Base-by-base conservation (phyloP, 1,140 invertebrate genomes). In the Zaprionus africanus region DNA sequence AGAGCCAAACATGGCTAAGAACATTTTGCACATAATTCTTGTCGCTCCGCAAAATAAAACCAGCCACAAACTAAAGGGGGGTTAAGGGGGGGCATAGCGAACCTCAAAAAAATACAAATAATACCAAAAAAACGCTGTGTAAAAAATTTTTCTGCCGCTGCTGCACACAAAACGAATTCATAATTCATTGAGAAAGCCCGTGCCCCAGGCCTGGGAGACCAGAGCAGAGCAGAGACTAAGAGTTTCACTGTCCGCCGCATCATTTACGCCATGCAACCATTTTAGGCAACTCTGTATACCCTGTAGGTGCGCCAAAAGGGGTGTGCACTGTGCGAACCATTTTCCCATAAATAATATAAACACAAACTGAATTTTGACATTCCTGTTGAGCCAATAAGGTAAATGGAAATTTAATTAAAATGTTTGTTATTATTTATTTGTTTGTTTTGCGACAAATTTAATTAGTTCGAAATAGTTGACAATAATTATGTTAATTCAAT, bases 21-120 rank as follows among this genome's bases (percentile, higher is more conserved):
- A 78, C 64, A 68, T 78, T 73, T 63, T 59, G 70, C 63, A 68
- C 76, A 78, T 78, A 78, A 78, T 78, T 78, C 76, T 78, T 74
- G 58, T 49, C 38, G 51, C 64, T n/a, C 57, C 46, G 61, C 61
- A 64, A 34, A 64, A 64, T 61, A 62, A 9, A 22, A 22, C 62
- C 17, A 71, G 58, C 69, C 58, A 43, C 53, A 77, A 66, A 77
- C 72, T 53, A 51, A 78, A 61, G 58, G 60, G 5, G 12, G 36
- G 7, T 4, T 9, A 11, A 11, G 31, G 22, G 22, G 9, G 9
- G 31, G 31, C 11, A 53, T 54, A 53, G 38, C 46, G 12, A 56
- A 17, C 53, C 22, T 3, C 51, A n/a, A 17, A 64, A 54, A 34
- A 64, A 64, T 4, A 56, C 6, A 15, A 65, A 65, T 17, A 24